A percentile compares a stretch with the other conserved stretches of the same genome.
Conservation (phyloP, 1,140 invertebrate species). For the Brachionus rotundiformis region DNA sequence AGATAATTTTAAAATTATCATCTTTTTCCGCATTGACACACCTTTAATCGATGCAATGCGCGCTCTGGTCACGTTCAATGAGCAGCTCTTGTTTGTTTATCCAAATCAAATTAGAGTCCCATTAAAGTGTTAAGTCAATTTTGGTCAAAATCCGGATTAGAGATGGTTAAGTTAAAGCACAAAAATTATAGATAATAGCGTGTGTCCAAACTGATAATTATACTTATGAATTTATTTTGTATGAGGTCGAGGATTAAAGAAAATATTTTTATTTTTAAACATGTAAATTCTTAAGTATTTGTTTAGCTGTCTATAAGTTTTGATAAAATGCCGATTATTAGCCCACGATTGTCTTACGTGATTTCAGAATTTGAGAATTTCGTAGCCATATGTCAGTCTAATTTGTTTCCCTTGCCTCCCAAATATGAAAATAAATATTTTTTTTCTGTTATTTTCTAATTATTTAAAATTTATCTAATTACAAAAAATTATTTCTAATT, state of each 20-base stretch:
- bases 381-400: not conserved
- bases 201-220: constrained; percentile 7
- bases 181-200: not conserved
- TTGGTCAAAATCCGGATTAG: not conserved
- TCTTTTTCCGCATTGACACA: constrained; percentile 10
- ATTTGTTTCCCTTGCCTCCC: not conserved
- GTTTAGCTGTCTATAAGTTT: constrained; percentile 26
- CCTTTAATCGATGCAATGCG: not conserved
- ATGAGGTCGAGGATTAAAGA: constrained; percentile 5
- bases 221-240: not conserved
- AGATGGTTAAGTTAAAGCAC: not conserved
- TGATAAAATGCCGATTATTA: not conserved
- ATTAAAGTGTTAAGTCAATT: constrained; percentile 3
- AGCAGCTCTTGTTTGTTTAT: constrained; percentile 18
- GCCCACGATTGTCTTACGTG: not conserved
- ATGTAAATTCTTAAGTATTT: constrained; percentile 16
- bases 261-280: constrained; percentile 6
- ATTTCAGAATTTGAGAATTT: not conserved
- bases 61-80: not conserved
- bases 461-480: too few relatives aligned
- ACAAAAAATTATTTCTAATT: too few relatives aligned
- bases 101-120: constrained; percentile 10
- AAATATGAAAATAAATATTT: not conserved
- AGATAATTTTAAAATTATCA: constrained; percentile 14
- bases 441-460: not conserved